phyloP scores from a whole-genome alignment of 1,140 invertebrate species.

The Papilio dardanus region DNA sequence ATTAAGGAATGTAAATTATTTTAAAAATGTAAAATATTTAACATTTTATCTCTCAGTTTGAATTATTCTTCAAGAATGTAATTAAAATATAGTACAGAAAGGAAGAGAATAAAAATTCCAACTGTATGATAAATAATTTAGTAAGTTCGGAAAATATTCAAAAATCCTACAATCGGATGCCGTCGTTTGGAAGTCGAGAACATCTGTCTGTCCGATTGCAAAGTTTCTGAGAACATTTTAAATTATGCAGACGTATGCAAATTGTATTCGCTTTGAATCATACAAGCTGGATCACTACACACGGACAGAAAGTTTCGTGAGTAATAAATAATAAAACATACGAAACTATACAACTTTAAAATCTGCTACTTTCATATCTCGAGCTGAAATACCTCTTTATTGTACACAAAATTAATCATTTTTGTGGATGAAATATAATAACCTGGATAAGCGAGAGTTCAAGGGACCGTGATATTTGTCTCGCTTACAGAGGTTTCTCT shows the following conservation, averaged over 20 bases:
- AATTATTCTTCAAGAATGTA: not conserved
- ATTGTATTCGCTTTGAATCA: constrained; percentile 55
- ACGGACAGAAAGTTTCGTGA: not conserved
- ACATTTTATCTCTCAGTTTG: not conserved
- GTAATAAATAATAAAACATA: not conserved
- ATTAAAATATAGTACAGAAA: not conserved
- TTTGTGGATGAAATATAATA: no score
- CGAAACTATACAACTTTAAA: not conserved
- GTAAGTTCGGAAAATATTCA: constrained; percentile 4
- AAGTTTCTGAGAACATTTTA: constrained; percentile 52
- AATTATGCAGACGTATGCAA: constrained; percentile 65
- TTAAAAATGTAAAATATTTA: no score
- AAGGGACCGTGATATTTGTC: no score
- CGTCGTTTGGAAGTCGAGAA: constrained; percentile 1
- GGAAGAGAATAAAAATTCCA: constrained; percentile 15
- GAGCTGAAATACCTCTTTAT: no score
- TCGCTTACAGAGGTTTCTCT: no score
- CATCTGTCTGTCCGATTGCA: constrained; percentile 35
- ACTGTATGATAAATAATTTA: constrained; percentile 12
- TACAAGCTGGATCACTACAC: constrained; percentile 37
- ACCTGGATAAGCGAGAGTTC: no score
- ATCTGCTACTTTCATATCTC: not conserved
- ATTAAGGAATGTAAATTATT: not conserved
- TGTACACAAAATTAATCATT: no score
- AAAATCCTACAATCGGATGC: constrained; percentile 3